phyloP scores from a whole-genome alignment of 2,888 invertebrate species.

The Molorchus minor region DNA sequence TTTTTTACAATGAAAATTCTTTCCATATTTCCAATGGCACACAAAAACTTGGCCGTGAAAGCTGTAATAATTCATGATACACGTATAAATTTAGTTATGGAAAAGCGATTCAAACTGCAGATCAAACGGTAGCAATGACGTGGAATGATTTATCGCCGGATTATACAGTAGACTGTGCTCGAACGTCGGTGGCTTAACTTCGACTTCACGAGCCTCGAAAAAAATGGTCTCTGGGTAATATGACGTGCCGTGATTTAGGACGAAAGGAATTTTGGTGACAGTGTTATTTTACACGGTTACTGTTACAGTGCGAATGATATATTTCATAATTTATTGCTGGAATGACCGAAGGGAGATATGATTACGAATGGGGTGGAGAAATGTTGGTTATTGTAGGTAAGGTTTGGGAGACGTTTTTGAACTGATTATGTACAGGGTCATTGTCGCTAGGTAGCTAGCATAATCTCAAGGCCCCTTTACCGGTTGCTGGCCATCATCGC shows the following conservation, averaged over 20 bases:
- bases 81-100: slow-evolving; percentile 47
- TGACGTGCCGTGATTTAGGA: slow-evolving; percentile 44
- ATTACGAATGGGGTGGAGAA: no score
- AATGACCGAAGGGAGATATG: no score
- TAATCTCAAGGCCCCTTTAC: no score
- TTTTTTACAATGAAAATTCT: slow-evolving; percentile 20
- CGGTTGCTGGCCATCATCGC: no score
- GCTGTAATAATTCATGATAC: slow-evolving; percentile 45
- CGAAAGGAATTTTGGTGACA: slow-evolving; percentile 15
- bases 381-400: no score
- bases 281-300: slow-evolving; percentile 5
- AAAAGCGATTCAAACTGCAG: slow-evolving; percentile 46
- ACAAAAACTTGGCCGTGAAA: slow-evolving; percentile 36
- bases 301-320: neutral
- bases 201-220: slow-evolving; percentile 44
- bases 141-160: slow-evolving; percentile 53
- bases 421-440: no score
- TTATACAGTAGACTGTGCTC: slow-evolving; percentile 49
- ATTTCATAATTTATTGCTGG: neutral
- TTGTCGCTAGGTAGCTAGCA: no score
- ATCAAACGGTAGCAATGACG: slow-evolving; percentile 50
- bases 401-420: no score
- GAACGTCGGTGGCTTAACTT: slow-evolving; percentile 43
- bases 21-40: slow-evolving; percentile 28
- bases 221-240: slow-evolving; percentile 40